These are phyloP conservation scores for Myiotriccus ornatus DNA, from an alignment of 2,797 vertebrate genomes.

Conservation along the genomic window DNA sequence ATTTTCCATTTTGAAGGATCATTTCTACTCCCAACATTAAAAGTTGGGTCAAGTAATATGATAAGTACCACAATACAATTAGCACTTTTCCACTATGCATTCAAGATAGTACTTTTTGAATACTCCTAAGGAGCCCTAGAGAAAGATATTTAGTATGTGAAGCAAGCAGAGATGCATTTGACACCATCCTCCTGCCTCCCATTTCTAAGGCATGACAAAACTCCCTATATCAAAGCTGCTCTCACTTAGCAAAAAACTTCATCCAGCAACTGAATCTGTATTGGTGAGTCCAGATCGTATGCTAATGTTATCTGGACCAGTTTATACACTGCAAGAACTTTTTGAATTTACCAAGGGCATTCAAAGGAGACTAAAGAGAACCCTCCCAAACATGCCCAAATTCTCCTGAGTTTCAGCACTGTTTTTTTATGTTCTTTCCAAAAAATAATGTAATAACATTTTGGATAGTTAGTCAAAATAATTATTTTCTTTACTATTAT, in stretches of 20 bases:
- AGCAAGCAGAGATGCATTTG: not conserved
- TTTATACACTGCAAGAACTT: not conserved
- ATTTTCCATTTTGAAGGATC: not conserved
- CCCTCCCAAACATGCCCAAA: accelerated
- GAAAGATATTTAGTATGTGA: not conserved
- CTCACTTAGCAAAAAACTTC: not conserved
- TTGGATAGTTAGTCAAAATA: not conserved
- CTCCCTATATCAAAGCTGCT: not conserved
- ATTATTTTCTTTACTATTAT: not conserved
- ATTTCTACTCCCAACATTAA: not conserved
- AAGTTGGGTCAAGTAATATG: not conserved
- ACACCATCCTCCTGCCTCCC: not conserved
- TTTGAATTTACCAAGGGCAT: not conserved
- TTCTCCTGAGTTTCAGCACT: not conserved
- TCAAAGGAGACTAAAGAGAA: not conserved
- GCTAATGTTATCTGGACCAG: not conserved
- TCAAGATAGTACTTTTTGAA: not conserved
- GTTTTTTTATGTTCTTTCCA: not conserved
- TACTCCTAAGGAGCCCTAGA: not conserved
- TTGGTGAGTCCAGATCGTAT: not conserved
- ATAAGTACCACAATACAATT: not conserved
- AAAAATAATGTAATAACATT: not conserved
- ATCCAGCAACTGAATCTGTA: not conserved
- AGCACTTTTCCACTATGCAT: not conserved
- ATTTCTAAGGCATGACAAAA: not conserved